These are phyloP conservation scores for Xenopus laevis DNA, from an alignment of 2,113 vertebrate species.

Conservation along the genomic window DNA sequence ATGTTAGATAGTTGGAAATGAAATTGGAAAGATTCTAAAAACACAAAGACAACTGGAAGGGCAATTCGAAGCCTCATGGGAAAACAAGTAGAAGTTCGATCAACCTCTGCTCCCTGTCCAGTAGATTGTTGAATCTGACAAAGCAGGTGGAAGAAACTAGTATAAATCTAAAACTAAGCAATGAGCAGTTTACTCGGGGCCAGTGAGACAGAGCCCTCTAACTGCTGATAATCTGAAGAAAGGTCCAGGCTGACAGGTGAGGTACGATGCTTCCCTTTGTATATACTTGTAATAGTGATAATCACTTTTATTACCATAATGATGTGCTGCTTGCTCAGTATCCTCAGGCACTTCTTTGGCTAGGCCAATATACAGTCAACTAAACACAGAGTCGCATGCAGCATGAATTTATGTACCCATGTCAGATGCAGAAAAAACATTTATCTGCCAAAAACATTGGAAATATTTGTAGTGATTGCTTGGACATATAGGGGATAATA, in stretches of 20 bases:
- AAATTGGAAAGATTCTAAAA: slow-evolving; percentile 46
- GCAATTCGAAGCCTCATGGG: slow-evolving; percentile 29
- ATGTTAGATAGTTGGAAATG: slow-evolving; percentile 52
- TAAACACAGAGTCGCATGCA: too few species aligned
- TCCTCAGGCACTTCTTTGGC: too few species aligned
- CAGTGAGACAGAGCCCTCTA: slow-evolving; percentile 47
- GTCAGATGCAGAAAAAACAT: too few species aligned
- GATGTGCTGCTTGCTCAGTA: too few species aligned
- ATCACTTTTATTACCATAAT: too few species aligned
- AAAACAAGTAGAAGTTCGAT: slow-evolving; percentile 8
- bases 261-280: slow-evolving; percentile 10
- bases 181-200: slow-evolving; percentile 41
- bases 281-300: too few species aligned
- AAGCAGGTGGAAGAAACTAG: slow-evolving; percentile 36
- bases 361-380: too few species aligned
- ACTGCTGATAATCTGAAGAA: slow-evolving; percentile 62
- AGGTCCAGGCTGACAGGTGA: slow-evolving; percentile 73
- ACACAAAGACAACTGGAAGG: slow-evolving; percentile 45
- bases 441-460: too few species aligned
- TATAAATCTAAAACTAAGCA: slow-evolving; percentile 46
- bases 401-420: too few species aligned
- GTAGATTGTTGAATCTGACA: background rate
- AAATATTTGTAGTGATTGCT: too few species aligned
- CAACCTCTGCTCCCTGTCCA: slow-evolving; percentile 9
- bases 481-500: too few species aligned